These are phyloP conservation scores for Sorex maritimensis DNA, from an alignment of 2,797 vertebrate genomes.

Conservation along the genomic window DNA sequence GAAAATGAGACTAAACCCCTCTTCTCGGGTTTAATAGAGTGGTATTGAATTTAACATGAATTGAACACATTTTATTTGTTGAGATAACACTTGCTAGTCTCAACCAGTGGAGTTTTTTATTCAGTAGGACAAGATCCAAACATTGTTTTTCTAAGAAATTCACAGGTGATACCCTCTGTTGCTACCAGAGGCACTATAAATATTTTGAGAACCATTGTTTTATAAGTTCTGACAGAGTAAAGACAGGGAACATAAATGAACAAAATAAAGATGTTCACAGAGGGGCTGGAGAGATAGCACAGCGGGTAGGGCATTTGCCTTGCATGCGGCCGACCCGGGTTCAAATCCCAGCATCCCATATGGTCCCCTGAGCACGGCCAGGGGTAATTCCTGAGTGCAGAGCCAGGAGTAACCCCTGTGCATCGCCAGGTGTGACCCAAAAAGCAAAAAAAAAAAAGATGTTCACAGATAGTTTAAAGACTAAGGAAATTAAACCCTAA, in stretches of 20 bases:
- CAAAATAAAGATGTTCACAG: background rate
- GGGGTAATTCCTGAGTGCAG: too few species aligned
- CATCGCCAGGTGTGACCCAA: too few species aligned
- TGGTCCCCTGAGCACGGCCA: too few species aligned
- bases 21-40: background rate
- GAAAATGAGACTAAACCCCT: background rate
- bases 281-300: too few species aligned
- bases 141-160: background rate
- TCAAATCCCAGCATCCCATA: too few species aligned
- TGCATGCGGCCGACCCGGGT: too few species aligned
- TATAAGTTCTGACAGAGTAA: background rate
- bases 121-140: background rate
- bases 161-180: background rate
- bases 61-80: background rate
- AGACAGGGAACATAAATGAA: too few species aligned
- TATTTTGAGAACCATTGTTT: background rate
- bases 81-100: background rate
- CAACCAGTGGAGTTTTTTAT: background rate
- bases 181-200: background rate
- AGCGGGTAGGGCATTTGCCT: too few species aligned
- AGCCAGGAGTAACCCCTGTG: too few species aligned
- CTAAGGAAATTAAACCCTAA: background rate
- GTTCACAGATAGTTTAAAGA: background rate
- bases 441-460: background rate
- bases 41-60: background rate